phyloP scores from a whole-genome alignment of 2,113 vertebrate genomes.

The Dicentrarchus labrax region DNA sequence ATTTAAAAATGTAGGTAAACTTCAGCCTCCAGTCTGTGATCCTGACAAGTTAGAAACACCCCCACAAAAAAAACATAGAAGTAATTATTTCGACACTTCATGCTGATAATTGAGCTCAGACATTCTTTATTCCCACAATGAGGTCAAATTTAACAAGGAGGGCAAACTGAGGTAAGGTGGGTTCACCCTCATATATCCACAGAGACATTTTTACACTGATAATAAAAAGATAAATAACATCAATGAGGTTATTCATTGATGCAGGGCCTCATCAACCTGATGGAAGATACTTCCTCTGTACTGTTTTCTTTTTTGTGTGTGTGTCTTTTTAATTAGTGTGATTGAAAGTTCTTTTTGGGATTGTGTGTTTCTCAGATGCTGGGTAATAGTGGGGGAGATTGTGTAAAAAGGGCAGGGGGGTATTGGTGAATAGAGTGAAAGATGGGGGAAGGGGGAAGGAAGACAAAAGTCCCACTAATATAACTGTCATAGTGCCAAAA shows the following conservation, averaged over 20 bases:
- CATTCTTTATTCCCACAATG: not conserved
- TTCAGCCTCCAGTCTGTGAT: not conserved
- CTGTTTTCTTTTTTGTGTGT: not conserved
- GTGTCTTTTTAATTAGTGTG: not conserved
- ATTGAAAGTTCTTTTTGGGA: not conserved
- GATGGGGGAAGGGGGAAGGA: too few species aligned
- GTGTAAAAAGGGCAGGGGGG: not conserved
- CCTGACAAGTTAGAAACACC: too few species aligned
- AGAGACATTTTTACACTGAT: not conserved
- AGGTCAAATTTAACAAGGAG: constrained; percentile 6
- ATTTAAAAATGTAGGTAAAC: not conserved
- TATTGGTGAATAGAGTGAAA: too few species aligned
- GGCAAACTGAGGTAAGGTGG: not conserved
- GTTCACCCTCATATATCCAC: not conserved
- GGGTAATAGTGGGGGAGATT: not conserved
- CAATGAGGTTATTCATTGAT: not conserved
- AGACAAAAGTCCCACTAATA: too few species aligned
- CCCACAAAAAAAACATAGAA: too few species aligned
- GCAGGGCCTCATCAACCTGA: not conserved
- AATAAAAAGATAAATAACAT: not conserved
- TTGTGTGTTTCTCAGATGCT: not conserved
- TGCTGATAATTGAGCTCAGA: not conserved
- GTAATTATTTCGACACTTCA: not conserved
- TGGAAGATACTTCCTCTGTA: not conserved
- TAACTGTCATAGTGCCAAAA: too few species aligned